Evolutionary conservation across 2,113 vertebrate genomes (phyloP).

Genomic region (Micronisus gabar): DNA sequence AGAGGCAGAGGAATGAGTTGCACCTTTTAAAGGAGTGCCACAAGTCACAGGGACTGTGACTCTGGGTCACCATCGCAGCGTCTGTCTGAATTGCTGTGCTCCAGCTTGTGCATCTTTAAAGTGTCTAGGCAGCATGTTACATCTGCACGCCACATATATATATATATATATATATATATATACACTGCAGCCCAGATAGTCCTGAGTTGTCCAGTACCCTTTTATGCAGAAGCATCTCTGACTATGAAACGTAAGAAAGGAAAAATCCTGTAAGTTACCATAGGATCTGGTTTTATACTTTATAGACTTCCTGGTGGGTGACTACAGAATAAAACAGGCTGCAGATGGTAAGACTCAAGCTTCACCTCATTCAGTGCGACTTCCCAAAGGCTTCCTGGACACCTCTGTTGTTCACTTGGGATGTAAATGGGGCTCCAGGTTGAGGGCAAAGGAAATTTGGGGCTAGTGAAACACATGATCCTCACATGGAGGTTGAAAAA

Average conservation of each 20-base stretch:
- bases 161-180: too few relatives aligned
- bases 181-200: neutral
- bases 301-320: neutral
- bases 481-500: neutral
- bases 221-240: neutral
- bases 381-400: neutral
- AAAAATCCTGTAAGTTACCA: neutral
- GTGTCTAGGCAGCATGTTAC: neutral
- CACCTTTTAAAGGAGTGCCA: neutral
- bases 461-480: neutral
- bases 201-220: neutral
- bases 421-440: neutral
- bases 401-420: neutral
- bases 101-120: neutral
- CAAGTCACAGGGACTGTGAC: neutral
- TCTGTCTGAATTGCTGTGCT: neutral
- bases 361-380: neutral
- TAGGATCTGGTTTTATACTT: neutral
- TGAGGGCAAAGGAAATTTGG: neutral
- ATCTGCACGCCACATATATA: fast-evolving
- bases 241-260: neutral
- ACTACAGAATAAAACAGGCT: neutral
- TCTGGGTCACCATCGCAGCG: neutral
- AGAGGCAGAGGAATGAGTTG: neutral
- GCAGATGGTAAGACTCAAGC: neutral